phyloP scores from a whole-genome alignment of 1,140 invertebrate species.

The Lasioglossum baleicum region DNA sequence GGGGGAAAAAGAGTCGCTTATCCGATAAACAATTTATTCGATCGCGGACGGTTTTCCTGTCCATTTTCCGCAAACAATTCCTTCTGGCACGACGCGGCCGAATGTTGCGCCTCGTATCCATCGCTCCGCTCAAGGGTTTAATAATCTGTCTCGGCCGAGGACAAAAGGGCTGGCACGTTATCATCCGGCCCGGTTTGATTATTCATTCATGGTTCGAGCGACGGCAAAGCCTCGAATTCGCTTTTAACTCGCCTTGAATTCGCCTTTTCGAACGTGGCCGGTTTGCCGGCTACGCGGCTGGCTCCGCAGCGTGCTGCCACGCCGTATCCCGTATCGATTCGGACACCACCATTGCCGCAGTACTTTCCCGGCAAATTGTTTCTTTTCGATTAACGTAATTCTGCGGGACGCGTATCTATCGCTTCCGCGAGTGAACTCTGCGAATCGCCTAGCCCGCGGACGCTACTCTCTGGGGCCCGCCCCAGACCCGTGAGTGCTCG shows the following conservation, averaged over 20 bases:
- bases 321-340: slow-evolving; percentile 45
- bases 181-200: slow-evolving; percentile 30
- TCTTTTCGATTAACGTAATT: slow-evolving; percentile 60
- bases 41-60: neutral
- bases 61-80: slow-evolving; percentile 16
- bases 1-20: neutral
- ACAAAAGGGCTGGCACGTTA: slow-evolving; percentile 35
- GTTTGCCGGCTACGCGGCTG: neutral
- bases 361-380: slow-evolving; percentile 52
- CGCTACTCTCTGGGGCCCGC: too few relatives aligned
- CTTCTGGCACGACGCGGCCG: neutral
- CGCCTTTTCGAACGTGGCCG: neutral
- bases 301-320: slow-evolving; percentile 8
- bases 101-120: slow-evolving; percentile 11
- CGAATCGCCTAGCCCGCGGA: slow-evolving; percentile 25
- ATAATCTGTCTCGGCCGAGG: slow-evolving; percentile 35
- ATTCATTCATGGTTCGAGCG: slow-evolving; percentile 39
- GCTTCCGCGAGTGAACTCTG: slow-evolving; percentile 13
- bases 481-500: neutral
- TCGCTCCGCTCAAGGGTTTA: slow-evolving; percentile 25
- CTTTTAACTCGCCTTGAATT: slow-evolving; percentile 7
- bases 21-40: slow-evolving; percentile 23
- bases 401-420: slow-evolving; percentile 38
- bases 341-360: slow-evolving; percentile 23
- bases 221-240: slow-evolving; percentile 18